A percentile compares a stretch with the other conserved stretches of the same genome.
These are phyloP conservation scores for Panonychus citri DNA, from an alignment of 1,140 invertebrate species.

Conservation along the genomic window DNA sequence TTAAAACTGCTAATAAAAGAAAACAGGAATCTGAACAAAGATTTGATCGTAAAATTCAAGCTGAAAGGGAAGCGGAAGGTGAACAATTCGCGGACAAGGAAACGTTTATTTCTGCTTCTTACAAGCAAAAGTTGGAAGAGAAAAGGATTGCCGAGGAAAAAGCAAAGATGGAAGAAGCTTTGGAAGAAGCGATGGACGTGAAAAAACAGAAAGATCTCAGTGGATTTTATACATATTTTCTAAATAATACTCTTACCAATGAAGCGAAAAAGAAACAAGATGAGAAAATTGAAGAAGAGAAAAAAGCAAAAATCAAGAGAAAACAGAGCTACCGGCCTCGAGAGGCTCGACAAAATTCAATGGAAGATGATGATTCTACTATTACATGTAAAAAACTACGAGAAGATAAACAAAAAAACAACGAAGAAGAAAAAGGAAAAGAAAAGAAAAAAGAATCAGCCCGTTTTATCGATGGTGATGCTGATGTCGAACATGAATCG, in stretches of 20 bases:
- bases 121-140: constrained; percentile 75
- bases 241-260: constrained; percentile 29
- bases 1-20: constrained; percentile 56
- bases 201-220: constrained; percentile 71
- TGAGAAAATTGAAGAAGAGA: not conserved
- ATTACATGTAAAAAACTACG: not conserved
- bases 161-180: constrained; percentile 48
- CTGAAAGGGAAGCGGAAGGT: constrained; percentile 65
- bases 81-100: constrained; percentile 78
- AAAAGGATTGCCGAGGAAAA: constrained; percentile 55
- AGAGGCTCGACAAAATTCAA: no score
- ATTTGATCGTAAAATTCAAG: constrained; percentile 62
- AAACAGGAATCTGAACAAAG: constrained; percentile 69
- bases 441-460: not conserved
- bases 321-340: no score
- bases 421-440: not conserved
- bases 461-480: no score
- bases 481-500: not conserved
- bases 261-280: constrained; percentile 5
- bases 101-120: constrained; percentile 74
- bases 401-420: not conserved
- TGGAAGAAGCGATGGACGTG: constrained; percentile 73
- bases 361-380: no score
- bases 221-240: constrained; percentile 77
- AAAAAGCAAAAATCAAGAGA: not conserved